phyloP scores from a whole-genome alignment of 2,113 vertebrate genomes.

The Hippocampus comes region DNA sequence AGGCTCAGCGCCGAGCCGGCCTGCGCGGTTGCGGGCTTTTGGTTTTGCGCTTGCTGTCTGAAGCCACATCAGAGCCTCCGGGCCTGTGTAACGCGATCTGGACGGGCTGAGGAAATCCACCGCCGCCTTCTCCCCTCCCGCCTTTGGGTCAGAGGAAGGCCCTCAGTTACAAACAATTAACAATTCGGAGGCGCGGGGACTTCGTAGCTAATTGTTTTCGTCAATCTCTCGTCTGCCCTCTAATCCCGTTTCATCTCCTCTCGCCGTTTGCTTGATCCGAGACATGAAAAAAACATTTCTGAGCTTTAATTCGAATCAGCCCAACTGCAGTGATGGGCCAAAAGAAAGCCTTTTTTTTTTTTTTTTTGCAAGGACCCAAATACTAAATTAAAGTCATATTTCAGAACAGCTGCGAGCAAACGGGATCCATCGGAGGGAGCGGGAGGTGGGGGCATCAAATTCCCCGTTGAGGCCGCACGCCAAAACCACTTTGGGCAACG shows the following conservation, averaged over 20 bases:
- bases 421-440: slow-evolving; percentile 33
- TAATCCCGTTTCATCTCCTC: slow-evolving; percentile 18
- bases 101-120: slow-evolving; percentile 41
- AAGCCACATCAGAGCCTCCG: slow-evolving; percentile 67
- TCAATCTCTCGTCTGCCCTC: slow-evolving; percentile 17
- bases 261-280: slow-evolving; percentile 36
- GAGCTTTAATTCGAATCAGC: slow-evolving; percentile 64
- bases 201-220: slow-evolving; percentile 21
- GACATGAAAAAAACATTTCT: slow-evolving; percentile 52
- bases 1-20: slow-evolving; percentile 43
- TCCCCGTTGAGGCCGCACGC: slow-evolving; percentile 40
- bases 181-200: slow-evolving; percentile 17
- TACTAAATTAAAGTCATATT: not conserved
- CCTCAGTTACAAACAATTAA: slow-evolving; percentile 41
- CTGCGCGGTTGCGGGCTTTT: slow-evolving; percentile 57
- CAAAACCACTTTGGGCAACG: slow-evolving; percentile 61
- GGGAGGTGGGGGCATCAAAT: slow-evolving; percentile 28
- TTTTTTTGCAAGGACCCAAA: slow-evolving; percentile 1
- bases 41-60: slow-evolving; percentile 56
- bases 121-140: slow-evolving; percentile 10
- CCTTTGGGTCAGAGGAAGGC: slow-evolving; percentile 12
- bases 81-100: slow-evolving; percentile 63
- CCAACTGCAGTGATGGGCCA: slow-evolving; percentile 36
- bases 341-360: not conserved
- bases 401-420: slow-evolving; percentile 33